Conservation (phyloP, 2,888 invertebrate genomes). For the Diplazon laetatorius region DNA sequence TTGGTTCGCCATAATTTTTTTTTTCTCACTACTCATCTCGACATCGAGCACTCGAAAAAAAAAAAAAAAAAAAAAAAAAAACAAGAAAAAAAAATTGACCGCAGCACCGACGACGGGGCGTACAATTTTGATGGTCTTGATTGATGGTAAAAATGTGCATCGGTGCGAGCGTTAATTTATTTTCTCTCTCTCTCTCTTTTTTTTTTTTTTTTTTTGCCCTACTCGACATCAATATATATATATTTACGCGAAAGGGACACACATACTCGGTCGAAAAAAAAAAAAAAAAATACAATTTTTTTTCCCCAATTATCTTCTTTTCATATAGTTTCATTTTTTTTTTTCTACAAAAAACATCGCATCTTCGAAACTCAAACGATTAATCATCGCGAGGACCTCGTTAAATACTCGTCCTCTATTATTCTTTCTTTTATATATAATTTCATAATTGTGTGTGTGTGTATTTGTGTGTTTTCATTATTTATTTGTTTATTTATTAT, state of each 20-base stretch:
- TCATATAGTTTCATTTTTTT: constrained; percentile 35
- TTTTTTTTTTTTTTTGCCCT: neutral
- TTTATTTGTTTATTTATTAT: too few species aligned
- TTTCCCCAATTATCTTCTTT: constrained; percentile 19
- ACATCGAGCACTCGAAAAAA: neutral
- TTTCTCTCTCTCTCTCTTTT: too few species aligned
- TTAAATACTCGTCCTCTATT: constrained; percentile 10
- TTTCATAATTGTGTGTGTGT: too few species aligned
- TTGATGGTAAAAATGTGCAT: constrained; percentile 27
- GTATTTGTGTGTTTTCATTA: too few species aligned
- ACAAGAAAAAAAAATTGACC: neutral
- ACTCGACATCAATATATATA: constrained; percentile 6
- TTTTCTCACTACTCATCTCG: constrained; percentile 16
- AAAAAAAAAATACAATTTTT: constrained; percentile 2
- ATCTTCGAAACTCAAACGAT: constrained; percentile 17
- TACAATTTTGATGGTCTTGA: constrained; percentile 32
- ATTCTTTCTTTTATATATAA: constrained; percentile 10
- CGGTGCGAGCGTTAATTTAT: constrained; percentile 13
- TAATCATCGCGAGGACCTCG: constrained; percentile 14
- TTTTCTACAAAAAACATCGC: constrained; percentile 58
- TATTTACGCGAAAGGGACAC: constrained; percentile 11
- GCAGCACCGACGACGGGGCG: constrained; percentile 52
- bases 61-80: neutral
- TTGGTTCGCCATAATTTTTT: constrained; percentile 28
- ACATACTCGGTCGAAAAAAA: constrained; percentile 1